phyloP scores from a whole-genome alignment of 2,888 invertebrate genomes.

The Halocaridina rubra region DNA sequence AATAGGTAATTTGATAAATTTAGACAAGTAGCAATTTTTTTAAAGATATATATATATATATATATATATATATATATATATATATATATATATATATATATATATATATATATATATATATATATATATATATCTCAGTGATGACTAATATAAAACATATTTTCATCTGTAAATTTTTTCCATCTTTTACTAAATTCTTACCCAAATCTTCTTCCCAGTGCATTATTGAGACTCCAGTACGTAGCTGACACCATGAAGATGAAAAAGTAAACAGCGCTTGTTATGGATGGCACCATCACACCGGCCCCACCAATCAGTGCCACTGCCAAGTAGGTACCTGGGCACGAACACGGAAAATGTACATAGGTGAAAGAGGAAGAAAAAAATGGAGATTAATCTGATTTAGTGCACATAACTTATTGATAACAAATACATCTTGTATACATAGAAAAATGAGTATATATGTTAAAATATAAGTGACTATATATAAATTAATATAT shows the following conservation, averaged over 20 bases:
- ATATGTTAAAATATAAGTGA: not conserved
- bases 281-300: constrained; percentile 84
- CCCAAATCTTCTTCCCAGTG: constrained; percentile 72
- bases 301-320: constrained; percentile 73
- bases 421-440: no score
- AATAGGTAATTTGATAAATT: no score
- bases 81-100: not conserved
- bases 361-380: not conserved
- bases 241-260: constrained; percentile 86
- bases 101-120: not conserved
- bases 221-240: constrained; percentile 86
- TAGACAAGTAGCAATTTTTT: no score
- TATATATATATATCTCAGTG: not conserved
- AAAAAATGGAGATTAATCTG: no score
- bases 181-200: no score
- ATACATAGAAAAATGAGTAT: not conserved
- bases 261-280: constrained; percentile 87
- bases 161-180: no score
- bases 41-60: not conserved
- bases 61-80: not conserved
- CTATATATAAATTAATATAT: no score
- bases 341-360: no score
- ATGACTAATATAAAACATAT: no score
- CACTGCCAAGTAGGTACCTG: constrained; percentile 55
- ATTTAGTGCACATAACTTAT: no score